phyloP scores from a whole-genome alignment of 2,888 invertebrate species.

The Phortica okadai region DNA sequence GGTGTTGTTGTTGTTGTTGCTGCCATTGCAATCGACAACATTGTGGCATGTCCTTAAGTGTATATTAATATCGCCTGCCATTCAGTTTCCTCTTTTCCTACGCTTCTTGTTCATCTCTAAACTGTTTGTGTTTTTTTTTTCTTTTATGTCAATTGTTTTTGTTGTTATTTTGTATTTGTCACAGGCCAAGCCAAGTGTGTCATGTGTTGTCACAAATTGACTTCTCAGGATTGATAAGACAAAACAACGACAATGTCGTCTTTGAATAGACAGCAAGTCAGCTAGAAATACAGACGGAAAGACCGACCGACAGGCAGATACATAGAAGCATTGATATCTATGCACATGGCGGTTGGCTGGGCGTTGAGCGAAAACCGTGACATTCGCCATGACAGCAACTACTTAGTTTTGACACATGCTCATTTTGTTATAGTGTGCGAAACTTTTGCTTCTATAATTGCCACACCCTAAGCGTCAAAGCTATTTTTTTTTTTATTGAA shows the following conservation, averaged over 20 bases:
- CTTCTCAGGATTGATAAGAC: slow-evolving; percentile 12
- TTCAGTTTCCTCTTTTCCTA: background rate
- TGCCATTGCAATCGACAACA: too few relatives aligned
- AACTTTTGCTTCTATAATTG: too few relatives aligned
- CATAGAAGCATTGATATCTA: background rate
- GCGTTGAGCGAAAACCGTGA: too few relatives aligned
- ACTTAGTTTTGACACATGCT: too few relatives aligned
- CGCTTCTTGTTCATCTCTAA: background rate
- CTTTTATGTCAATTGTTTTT: too few relatives aligned
- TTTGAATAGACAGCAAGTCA: background rate
- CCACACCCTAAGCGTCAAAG: too few relatives aligned
- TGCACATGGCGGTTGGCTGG: too few relatives aligned
- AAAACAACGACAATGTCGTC: slow-evolving; percentile 72
- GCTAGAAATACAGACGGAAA: background rate
- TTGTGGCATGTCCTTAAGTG: slow-evolving; percentile 18
- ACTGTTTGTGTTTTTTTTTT: background rate
- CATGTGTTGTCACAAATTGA: slow-evolving; percentile 21
- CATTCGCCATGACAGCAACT: too few relatives aligned
- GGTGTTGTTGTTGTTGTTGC: too few relatives aligned
- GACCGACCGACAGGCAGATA: background rate
- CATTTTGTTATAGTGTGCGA: too few relatives aligned
- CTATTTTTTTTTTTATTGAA: too few relatives aligned
- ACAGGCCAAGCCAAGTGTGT: slow-evolving; percentile 4
- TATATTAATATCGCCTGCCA: slow-evolving; percentile 11
- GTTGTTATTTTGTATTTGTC: slow-evolving; percentile 4